Base-by-base conservation (phyloP, 2,888 invertebrate species). In the Drosophila quasianomalipes region DNA sequence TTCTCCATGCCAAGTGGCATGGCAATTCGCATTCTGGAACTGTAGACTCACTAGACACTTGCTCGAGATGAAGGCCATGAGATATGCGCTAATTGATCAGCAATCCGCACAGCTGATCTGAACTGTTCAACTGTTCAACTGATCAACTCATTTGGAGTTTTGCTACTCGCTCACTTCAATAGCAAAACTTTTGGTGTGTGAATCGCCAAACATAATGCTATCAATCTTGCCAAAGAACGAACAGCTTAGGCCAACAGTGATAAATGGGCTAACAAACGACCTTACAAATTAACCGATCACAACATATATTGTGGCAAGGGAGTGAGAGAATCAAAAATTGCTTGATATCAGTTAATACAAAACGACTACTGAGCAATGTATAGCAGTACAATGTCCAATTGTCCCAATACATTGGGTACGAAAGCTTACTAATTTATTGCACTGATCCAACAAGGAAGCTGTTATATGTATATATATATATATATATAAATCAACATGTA, bases 71-170 rank as follows among this genome's bases (percentile, higher is more conserved):
- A 78, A 78, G 78, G 78, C 72, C 78, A 76, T 14, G 16, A 30
- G 72, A 81, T 72, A 68, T 49, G 81, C 81, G 81, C 81, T 76
- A 79, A 79, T 79, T 80, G 81, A 76, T 70, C 81, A 57, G 49
- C 70, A 76, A 80, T 66, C 77, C 61, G 41, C 35, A 55, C 75
- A 70, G 75, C 81, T 70, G 77, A 75, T 79, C 75, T n/a, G n/a
- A 31, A 35, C 28, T 28, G 64, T 30, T 26, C 49, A 9, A 28
- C 26, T 19, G 26, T 16, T 49, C 37, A 30, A 19, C 22, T 22
- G 47, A 22, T 16, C 47, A 4, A 16, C 22, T 0, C 22, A 47
- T 16, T 47, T 7, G 22, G 47, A 26, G 16, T 22, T 7, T 22
- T 4, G 6, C 22, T 14, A 14, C 44, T 44, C 14, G 14, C 22